Conservation (phyloP, 2,888 invertebrate species). For the Pollenia angustigena region DNA sequence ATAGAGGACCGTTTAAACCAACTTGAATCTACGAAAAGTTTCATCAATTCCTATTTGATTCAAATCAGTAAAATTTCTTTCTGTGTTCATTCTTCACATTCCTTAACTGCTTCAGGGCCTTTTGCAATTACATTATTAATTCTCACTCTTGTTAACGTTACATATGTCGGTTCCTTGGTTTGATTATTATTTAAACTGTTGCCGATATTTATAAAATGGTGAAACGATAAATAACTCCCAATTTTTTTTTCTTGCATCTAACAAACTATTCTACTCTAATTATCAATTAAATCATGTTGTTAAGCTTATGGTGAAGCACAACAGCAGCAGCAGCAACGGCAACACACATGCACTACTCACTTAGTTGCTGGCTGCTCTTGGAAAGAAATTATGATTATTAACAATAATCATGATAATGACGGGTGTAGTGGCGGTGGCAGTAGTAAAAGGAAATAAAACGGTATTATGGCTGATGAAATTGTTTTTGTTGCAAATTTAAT, state of each 20-base stretch:
- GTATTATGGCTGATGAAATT: slow-evolving; percentile 46
- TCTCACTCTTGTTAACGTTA: slow-evolving; percentile 31
- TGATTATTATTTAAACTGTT: slow-evolving; percentile 5
- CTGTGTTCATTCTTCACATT: neutral
- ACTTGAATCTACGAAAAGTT: no score
- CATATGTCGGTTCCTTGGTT: neutral
- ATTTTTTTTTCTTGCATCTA: slow-evolving; percentile 15
- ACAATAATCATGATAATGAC: slow-evolving; percentile 43
- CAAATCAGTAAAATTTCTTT: no score
- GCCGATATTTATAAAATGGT: slow-evolving; percentile 44
- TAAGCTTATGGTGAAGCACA: slow-evolving; percentile 56
- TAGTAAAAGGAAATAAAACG: slow-evolving; percentile 64
- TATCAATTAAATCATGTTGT: slow-evolving; percentile 72
- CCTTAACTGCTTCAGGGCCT: slow-evolving; percentile 6
- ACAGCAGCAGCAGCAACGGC: slow-evolving; percentile 24
- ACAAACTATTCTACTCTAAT: slow-evolving; percentile 71
- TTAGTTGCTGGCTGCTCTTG: slow-evolving; percentile 8
- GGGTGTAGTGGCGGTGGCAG: slow-evolving; percentile 28
- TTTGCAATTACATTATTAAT: slow-evolving; percentile 34
- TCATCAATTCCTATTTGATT: no score
- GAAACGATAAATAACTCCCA: slow-evolving; percentile 47
- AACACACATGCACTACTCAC: slow-evolving; percentile 6
- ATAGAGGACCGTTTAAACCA: no score
- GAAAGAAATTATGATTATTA: slow-evolving; percentile 61
- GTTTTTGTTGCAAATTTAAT: slow-evolving; percentile 41